These are phyloP conservation scores for Ecdyonurus torrentis DNA, from an alignment of 2,888 invertebrate species.

Conservation along the genomic window DNA sequence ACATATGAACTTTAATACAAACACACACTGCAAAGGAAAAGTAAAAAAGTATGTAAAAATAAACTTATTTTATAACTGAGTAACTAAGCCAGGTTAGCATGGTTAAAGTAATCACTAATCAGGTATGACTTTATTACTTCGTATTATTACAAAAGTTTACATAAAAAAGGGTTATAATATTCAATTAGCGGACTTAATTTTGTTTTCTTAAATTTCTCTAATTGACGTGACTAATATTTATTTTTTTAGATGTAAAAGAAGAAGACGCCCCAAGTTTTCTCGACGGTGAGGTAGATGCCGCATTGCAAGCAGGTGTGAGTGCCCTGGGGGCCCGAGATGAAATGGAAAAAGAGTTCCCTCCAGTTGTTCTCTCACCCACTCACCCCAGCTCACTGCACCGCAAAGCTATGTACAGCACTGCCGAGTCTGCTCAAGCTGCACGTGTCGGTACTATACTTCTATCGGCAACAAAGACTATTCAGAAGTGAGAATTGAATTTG, in stretches of 20 bases:
- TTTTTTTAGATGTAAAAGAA: neutral
- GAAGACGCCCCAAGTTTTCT: neutral
- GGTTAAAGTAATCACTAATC: no score
- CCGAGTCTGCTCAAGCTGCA: slow-evolving; percentile 41
- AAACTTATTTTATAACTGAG: no score
- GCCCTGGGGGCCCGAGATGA: slow-evolving; percentile 37
- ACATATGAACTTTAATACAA: no score
- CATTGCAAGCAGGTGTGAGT: slow-evolving; percentile 35
- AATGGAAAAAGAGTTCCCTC: slow-evolving; percentile 39
- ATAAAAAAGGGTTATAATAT: no score
- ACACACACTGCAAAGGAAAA: no score
- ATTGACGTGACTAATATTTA: no score
- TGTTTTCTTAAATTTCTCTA: no score
- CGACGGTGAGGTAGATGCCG: slow-evolving; percentile 31
- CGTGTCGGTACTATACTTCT: slow-evolving; percentile 49
- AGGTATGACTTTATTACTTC: no score
- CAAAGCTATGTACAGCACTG: slow-evolving; percentile 44
- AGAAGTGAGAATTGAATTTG: neutral
- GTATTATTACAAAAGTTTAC: no score
- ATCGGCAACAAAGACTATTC: slow-evolving; percentile 37
- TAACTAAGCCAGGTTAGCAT: no score
- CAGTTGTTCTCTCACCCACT: slow-evolving; percentile 30
- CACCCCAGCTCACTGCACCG: slow-evolving; percentile 37
- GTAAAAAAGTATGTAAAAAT: no score
- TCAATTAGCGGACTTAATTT: no score